These are phyloP conservation scores for Argyra leucocephala DNA, from an alignment of 2,888 invertebrate species.

Conservation along the genomic window DNA sequence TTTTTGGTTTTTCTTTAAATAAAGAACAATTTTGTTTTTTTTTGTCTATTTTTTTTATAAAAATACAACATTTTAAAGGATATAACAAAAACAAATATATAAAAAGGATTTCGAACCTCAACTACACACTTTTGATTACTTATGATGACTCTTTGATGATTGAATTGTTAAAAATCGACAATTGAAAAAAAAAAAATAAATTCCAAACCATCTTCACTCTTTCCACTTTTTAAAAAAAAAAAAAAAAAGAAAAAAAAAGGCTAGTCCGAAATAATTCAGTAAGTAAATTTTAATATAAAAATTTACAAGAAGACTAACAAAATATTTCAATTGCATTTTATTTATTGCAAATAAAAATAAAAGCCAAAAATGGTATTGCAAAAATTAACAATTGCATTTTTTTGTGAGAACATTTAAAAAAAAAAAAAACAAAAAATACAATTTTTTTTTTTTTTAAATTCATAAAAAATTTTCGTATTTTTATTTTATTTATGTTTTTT, in stretches of 20 bases:
- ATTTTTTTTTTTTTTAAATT: too few relatives aligned
- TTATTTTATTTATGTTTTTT: too few relatives aligned
- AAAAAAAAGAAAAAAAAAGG: too few relatives aligned
- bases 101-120: not conserved
- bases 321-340: not conserved
- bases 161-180: not conserved
- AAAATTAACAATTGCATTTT: not conserved
- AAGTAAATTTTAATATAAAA: not conserved
- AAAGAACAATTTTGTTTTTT: not conserved
- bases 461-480: too few relatives aligned
- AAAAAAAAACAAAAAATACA: too few relatives aligned
- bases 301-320: not conserved
- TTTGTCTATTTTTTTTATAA: too few relatives aligned
- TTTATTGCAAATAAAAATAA: not conserved
- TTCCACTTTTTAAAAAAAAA: too few relatives aligned
- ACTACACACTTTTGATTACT: not conserved
- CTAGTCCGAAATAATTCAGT: too few relatives aligned
- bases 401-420: too few relatives aligned
- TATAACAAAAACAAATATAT: not conserved
- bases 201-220: too few relatives aligned
- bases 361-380: too few relatives aligned
- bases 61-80: not conserved
- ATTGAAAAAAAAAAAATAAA: not conserved
- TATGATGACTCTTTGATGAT: conserved; percentile 2
- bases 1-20: not conserved